Percentiles rank a stretch among this genome's conserved stretches.
These are phyloP conservation scores for Oedothorax gibbosus DNA, from an alignment of 1,140 invertebrate genomes.

Conservation along the genomic window DNA sequence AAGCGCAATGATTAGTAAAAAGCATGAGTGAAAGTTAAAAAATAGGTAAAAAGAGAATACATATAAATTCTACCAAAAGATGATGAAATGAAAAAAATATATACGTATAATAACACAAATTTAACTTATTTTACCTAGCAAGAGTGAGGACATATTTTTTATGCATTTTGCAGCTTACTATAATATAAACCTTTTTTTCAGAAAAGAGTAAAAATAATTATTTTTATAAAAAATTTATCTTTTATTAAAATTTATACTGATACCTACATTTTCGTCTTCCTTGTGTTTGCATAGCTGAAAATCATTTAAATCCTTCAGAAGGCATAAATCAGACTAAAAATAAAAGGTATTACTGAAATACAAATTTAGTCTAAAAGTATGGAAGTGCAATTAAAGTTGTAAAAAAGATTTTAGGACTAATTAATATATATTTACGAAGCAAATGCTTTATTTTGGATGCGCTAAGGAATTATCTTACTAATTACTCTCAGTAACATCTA, in stretches of 20 bases:
- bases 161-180: too few species aligned
- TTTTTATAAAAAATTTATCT: not conserved
- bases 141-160: too few species aligned
- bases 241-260: not conserved
- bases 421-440: not conserved
- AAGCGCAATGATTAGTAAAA: too few species aligned
- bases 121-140: too few species aligned
- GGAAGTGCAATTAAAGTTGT: not conserved
- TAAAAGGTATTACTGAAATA: not conserved
- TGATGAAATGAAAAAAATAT: too few species aligned
- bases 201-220: not conserved
- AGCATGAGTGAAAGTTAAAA: too few species aligned
- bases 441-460: not conserved
- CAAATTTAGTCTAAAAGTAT: too few species aligned
- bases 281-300: not conserved
- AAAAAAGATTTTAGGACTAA: not conserved
- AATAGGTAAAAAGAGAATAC: too few species aligned
- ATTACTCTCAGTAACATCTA: too few species aligned
- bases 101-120: too few species aligned
- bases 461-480: too few species aligned
- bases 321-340: constrained; percentile 20
- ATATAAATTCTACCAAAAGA: too few species aligned
- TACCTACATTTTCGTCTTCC: constrained; percentile 38
- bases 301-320: constrained; percentile 8
- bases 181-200: not conserved